phyloP scores from a whole-genome alignment of 2,797 vertebrate genomes.

The Rhinogobio ventralis region DNA sequence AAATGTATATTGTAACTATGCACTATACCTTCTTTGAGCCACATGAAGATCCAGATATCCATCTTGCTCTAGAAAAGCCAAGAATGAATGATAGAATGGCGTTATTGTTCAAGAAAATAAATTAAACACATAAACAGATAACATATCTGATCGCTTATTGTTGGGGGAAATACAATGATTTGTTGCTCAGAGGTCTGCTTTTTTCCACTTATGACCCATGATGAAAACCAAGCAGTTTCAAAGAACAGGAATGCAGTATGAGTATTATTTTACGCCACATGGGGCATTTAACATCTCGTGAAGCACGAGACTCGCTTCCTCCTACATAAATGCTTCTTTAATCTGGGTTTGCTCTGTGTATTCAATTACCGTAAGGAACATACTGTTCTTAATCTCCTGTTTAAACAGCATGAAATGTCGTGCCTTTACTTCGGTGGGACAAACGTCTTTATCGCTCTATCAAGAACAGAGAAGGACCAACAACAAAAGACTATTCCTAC shows the following conservation, averaged over 20 bases:
- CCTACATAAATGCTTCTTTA: not conserved
- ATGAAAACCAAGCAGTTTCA: not conserved
- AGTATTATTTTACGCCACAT: constrained; percentile 1
- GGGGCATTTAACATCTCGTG: not conserved
- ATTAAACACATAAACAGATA: not conserved
- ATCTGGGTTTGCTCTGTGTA: not conserved
- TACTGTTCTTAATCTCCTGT: not conserved
- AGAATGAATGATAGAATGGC: not conserved
- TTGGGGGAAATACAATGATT: not conserved
- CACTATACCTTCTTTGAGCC: not conserved
- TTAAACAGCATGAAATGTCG: not conserved
- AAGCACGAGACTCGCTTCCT: not conserved
- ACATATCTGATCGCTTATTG: not conserved
- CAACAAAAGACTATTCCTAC: constrained; percentile 1
- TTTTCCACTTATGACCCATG: not conserved
- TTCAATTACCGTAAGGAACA: not conserved
- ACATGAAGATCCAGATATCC: not conserved
- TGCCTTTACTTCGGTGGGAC: not conserved
- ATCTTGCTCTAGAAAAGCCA: not conserved
- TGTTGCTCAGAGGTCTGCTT: not conserved
- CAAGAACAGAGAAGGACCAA: not conserved
- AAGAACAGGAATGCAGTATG: too few relatives aligned
- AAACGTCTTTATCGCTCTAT: not conserved
- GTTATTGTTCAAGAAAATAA: not conserved
- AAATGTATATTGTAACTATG: not conserved